phyloP scores from a whole-genome alignment of 2,797 vertebrate genomes.

The Coregonus ussuriensis region DNA sequence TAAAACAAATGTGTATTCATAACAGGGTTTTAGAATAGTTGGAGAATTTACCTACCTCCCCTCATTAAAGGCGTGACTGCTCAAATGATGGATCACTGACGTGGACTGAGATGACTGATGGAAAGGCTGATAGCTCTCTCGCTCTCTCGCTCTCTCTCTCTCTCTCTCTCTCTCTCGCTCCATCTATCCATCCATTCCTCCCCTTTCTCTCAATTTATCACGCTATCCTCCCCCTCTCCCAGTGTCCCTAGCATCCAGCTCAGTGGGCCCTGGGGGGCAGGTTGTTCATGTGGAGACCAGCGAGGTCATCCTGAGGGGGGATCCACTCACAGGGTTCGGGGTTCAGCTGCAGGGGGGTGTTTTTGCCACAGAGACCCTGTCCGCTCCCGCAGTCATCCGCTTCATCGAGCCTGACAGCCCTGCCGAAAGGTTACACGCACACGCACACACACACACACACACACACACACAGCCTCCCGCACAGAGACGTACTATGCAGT shows the following conservation, averaged over 20 bases:
- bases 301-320: conserved; percentile 90
- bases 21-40: no score
- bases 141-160: conserved; percentile 35
- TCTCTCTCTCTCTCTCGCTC: background rate
- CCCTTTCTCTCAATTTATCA: conserved; percentile 38
- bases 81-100: conserved; percentile 46
- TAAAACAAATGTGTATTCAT: no score
- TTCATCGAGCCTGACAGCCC: conserved; percentile 98
- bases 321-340: conserved; percentile 94
- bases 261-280: conserved; percentile 94
- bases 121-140: conserved; percentile 51
- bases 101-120: conserved; percentile 41
- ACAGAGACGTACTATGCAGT: background rate
- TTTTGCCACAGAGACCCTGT: conserved; percentile 95
- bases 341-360: conserved; percentile 98
- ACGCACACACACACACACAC: background rate
- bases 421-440: conserved; percentile 88
- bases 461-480: conserved; percentile 8
- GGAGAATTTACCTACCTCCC: background rate
- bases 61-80: conserved; percentile 29
- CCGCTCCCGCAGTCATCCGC: conserved; percentile 90
- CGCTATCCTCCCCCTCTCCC: conserved; percentile 33
- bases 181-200: conserved; percentile 23
- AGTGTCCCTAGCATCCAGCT: conserved; percentile 96
- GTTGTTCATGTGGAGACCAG: conserved; percentile 93